Conservation (phyloP, 1,140 invertebrate species). For the Pteromalus puparum region DNA sequence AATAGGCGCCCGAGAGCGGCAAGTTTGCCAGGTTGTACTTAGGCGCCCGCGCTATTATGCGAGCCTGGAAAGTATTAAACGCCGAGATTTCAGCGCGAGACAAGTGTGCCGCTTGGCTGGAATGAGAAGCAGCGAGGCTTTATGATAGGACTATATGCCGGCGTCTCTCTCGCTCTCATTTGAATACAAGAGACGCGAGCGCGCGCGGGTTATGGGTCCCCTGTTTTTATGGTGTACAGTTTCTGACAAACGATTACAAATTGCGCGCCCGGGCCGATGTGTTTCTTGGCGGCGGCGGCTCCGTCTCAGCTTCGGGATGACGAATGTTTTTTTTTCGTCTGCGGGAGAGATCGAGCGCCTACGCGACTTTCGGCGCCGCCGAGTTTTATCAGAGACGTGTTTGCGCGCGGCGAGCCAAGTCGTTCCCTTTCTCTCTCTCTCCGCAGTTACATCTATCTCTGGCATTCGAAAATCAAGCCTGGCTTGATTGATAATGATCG, state of each 20-base stretch:
- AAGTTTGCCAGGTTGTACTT: conserved; percentile 42
- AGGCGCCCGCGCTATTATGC: background rate
- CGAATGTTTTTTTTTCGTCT: conserved; percentile 13
- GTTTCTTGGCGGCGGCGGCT: conserved; percentile 14
- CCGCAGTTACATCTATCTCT: background rate
- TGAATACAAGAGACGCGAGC: conserved; percentile 71
- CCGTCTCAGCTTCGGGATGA: background rate
- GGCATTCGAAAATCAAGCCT: too few relatives aligned
- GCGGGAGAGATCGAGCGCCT: background rate
- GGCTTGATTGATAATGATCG: background rate
- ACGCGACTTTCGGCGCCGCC: background rate
- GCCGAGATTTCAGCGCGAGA: conserved; percentile 44
- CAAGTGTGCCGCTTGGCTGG: conserved; percentile 39
- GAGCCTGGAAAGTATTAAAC: conserved; percentile 11
- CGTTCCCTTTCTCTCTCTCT: background rate
- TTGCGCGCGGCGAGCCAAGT: background rate
- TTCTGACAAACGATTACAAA: conserved; percentile 74
- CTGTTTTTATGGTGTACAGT: conserved; percentile 69
- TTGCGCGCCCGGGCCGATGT: conserved; percentile 55
- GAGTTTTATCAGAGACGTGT: background rate
- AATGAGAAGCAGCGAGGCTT: conserved; percentile 34
- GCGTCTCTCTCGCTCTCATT: conserved; percentile 61
- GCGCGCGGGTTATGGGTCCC: conserved; percentile 46
- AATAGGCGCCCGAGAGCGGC: background rate
- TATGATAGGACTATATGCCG: conserved; percentile 46